Percentiles rank a stretch among this genome's conserved stretches.
These are phyloP conservation scores for Crocuta crocuta DNA, from an alignment of 2,113 vertebrate genomes.

Conservation along the genomic window DNA sequence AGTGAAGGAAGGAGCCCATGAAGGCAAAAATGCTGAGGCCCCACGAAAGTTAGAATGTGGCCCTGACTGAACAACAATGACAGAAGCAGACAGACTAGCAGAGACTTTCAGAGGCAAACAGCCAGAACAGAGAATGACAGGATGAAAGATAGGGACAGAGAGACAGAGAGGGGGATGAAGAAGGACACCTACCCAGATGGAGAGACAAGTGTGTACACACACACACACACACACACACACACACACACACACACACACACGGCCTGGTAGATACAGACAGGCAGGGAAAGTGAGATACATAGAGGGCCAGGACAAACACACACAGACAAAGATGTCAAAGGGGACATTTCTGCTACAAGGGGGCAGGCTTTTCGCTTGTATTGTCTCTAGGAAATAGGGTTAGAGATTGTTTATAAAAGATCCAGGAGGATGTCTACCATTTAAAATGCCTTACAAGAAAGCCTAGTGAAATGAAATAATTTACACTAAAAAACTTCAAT, in stretches of 20 bases:
- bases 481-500: constrained; percentile 38
- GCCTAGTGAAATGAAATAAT: constrained; percentile 52
- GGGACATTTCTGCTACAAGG: background rate
- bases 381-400: background rate
- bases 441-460: constrained; percentile 41
- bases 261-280: background rate
- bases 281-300: background rate
- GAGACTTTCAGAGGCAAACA: background rate
- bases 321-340: background rate
- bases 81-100: background rate
- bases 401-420: background rate
- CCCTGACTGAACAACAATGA: background rate
- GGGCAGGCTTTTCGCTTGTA: background rate
- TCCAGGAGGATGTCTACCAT: background rate
- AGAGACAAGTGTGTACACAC: background rate
- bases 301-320: background rate
- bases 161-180: background rate
- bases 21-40: background rate
- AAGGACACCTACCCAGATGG: background rate
- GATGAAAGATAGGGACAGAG: background rate
- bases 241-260: background rate
- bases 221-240: rapidly evolving
- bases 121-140: background rate
- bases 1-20: background rate
- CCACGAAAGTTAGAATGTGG: background rate